Evolutionary conservation across 2,888 invertebrate species (phyloP).

Genomic region (Entomobrya multifasciata): DNA sequence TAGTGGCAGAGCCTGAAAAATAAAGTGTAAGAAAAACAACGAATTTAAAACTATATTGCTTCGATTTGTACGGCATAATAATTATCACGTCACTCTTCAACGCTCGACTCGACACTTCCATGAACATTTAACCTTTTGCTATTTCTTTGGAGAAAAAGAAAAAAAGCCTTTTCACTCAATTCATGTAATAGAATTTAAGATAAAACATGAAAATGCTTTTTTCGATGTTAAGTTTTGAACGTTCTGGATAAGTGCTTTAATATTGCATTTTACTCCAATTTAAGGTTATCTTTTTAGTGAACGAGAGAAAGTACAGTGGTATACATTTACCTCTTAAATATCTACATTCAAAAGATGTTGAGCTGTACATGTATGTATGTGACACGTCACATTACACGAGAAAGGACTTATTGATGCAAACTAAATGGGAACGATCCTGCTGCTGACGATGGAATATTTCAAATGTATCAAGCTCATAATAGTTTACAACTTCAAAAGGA

Average conservation of each 20-base stretch:
- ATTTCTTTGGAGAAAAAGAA: neutral
- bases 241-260: too few species aligned
- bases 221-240: neutral
- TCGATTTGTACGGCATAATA: too few species aligned
- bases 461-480: neutral
- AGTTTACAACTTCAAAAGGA: slow-evolving; percentile 3
- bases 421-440: neutral
- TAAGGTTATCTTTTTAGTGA: too few species aligned
- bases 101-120: too few species aligned
- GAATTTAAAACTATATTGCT: too few species aligned
- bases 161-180: neutral
- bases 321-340: neutral
- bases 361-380: neutral
- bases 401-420: slow-evolving; percentile 7
- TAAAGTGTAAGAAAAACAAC: too few species aligned
- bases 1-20: too few species aligned
- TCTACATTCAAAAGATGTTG: too few species aligned
- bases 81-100: too few species aligned
- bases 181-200: slow-evolving; percentile 5
- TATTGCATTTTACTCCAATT: too few species aligned
- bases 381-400: neutral
- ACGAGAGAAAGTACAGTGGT: neutral
- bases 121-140: neutral
- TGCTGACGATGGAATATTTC: slow-evolving; percentile 13
- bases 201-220: slow-evolving; percentile 26